Evolutionary conservation across 2,113 vertebrate genomes (phyloP), one percentile per base, ranked within the genome.

Genomic region (Antennarius striatus): DNA sequence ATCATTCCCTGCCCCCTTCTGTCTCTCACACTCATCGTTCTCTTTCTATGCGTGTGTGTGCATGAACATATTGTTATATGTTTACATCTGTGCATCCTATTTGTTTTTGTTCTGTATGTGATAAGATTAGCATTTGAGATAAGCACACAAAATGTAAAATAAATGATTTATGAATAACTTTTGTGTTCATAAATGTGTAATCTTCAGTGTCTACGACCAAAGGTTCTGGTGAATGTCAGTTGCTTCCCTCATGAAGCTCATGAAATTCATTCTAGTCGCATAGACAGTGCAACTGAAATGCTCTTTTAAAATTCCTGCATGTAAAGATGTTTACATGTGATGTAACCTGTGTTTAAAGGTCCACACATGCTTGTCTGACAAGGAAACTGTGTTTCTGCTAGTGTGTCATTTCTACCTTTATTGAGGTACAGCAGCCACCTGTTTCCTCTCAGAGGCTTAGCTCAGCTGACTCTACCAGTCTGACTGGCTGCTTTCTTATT

Each of bases 381-480:
- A 22, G 10, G 39, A 40, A 40, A 40, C 39, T 3, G 3, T 6
- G 10, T 40, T 10, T 40, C 39, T 40, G 1, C 39, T 6, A 52
- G 28, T 67, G 68, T 60, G 55, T 81, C 4, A 4, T 64, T 39
- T 28, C 56, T 56, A 0, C 56, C 16, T 28, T 63, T 29, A 61
- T 30, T 63, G 17, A 58, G 73, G 63, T 63, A 79, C 85, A 83
- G 65, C 76, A 84, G 53, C 68, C 8, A 2, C 66, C 79, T 22
- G 45, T 71, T 82, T 76, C 75, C 58, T 75, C 5, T 17, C 57
- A 73, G n/a, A 45, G 50, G 10, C 55, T 71, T 64, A 46, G 16
- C 55, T 62, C 6, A 84, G 75, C 85, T 81, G 82, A 84, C 87
- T 78, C 82, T 86, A 89, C 89, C 85, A 84, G 89, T 90, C 79